Evolutionary conservation across 30 jellyfish, hydroid and myxozoan species (phyloP).

Genomic region (Sanderia malayensis): DNA sequence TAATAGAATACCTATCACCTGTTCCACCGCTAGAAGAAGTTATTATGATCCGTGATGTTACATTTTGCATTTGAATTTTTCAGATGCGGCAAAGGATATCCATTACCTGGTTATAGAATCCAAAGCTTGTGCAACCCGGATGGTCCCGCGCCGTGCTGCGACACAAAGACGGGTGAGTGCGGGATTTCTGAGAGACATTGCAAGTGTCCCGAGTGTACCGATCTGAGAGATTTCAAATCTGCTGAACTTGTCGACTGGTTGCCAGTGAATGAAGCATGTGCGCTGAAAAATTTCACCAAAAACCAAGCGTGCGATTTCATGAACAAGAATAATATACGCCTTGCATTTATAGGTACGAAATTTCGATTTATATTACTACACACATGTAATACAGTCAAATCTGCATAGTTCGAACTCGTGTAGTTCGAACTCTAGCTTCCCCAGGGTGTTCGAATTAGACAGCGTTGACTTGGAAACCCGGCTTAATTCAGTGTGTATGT

Average conservation of each 20-base stretch:
- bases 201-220: conserved; percentile 74
- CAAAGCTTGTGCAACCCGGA: conserved; percentile 88
- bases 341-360: conserved; percentile 83
- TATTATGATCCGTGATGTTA: too few species aligned
- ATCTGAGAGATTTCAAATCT: conserved; percentile 58
- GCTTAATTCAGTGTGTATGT: too few species aligned
- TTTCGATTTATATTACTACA: too few species aligned
- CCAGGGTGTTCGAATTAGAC: too few species aligned
- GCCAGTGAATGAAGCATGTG: conserved; percentile 49
- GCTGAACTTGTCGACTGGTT: conserved; percentile 82
- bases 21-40: too few species aligned
- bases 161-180: conserved; percentile 62
- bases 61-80: not conserved
- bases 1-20: too few species aligned
- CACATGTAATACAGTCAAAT: too few species aligned
- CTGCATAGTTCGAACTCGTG: too few species aligned
- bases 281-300: conserved; percentile 36
- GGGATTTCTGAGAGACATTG: conserved; percentile 66
- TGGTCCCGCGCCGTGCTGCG: conserved; percentile 84
- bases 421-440: too few species aligned
- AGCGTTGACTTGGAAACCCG: too few species aligned
- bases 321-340: conserved; percentile 7
- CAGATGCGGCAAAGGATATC: conserved; percentile 72
- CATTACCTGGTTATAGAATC: conserved; percentile 68
- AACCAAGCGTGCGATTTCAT: conserved; percentile 69